Percentiles rank a stretch among this genome's conserved stretches.
These are phyloP conservation scores for Torymus auratus DNA, from an alignment of 2,888 invertebrate species.

Conservation along the genomic window DNA sequence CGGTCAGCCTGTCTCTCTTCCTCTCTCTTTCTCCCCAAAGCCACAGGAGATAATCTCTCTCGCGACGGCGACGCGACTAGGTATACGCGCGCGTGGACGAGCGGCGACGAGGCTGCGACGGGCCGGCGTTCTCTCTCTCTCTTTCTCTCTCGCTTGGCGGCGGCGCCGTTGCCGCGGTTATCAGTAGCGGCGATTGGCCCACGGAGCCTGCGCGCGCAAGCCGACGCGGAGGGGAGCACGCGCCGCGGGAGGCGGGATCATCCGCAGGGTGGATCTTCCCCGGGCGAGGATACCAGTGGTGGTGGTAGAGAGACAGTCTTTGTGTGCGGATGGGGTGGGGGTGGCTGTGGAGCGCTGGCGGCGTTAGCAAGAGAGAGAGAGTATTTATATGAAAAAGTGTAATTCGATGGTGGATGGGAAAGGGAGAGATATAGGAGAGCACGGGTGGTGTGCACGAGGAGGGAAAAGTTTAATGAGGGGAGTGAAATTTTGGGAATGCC, in stretches of 20 bases:
- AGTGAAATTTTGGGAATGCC: too few species aligned
- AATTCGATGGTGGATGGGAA: too few species aligned
- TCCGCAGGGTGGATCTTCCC: conserved; percentile 70
- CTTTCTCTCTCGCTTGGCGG: too few species aligned
- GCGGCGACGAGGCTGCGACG: background rate
- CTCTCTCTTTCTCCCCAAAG: background rate
- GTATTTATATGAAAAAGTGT: background rate
- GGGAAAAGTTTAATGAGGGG: too few species aligned
- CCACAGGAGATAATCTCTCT: background rate
- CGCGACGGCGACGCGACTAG: background rate
- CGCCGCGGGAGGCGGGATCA: conserved; percentile 73
- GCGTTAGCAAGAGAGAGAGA: background rate
- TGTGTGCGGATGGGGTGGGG: too few species aligned
- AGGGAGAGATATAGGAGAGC: too few species aligned
- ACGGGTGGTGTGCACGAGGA: too few species aligned
- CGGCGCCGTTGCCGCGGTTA: conserved; percentile 67
- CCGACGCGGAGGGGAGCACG: conserved; percentile 36
- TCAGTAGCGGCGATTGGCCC: conserved; percentile 76
- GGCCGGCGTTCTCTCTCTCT: background rate
- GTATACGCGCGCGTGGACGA: background rate
- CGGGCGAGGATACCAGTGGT: too few species aligned
- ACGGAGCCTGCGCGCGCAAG: conserved; percentile 75
- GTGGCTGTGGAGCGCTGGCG: background rate
- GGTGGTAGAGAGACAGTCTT: background rate
- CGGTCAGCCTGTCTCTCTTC: background rate